Evolutionary conservation across 2,888 invertebrate genomes (phyloP), one percentile per base, ranked within the genome.

Genomic region (Taenaris catops): DNA sequence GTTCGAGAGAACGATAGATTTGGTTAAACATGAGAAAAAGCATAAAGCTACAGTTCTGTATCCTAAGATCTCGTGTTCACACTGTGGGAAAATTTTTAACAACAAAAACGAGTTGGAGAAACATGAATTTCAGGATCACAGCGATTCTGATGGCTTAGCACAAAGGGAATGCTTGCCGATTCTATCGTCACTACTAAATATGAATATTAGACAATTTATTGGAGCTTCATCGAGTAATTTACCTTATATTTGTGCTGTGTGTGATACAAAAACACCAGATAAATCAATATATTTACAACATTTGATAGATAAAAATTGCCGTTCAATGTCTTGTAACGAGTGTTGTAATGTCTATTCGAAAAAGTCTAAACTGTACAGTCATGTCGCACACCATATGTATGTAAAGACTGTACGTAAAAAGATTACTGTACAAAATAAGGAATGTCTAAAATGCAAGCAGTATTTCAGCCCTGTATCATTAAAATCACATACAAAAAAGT

Each of bases 111-210:
- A 65, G 0, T 35, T 81, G 1, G 58, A 58, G 12, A 3, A 35
- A 0, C 84, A 83, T 32, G 64, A 68, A 7, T 35, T 38, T 1
- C 24, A 16, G 0, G 18, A 38, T 0, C 67, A 67, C 20, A 29
- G 27, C 0, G 44, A 62, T 8, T 27, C 34, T 0, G 70, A 76
- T 0, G 80, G 79, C 0, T 25, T 71, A 0, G 34, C 68, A 6
- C 24, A 80, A 0, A 44, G 55, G 1, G 46, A 57, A 0, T 41
- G 59, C 9, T 54, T 60, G 10, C 50, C 71, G 0, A 43, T 61
- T 1, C 41, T 84, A 0, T 74, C 79, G 0, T 58, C 64, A 0
- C 28, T 63, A 0, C 34, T 84, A 1, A 70, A 73, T 18, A 53
- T 73, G 0, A 73, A 68, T 25, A 56, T 57, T 0, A 31, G 46